phyloP scores from a whole-genome alignment of 2,888 invertebrate species.

The Drosophila meridionalis region DNA sequence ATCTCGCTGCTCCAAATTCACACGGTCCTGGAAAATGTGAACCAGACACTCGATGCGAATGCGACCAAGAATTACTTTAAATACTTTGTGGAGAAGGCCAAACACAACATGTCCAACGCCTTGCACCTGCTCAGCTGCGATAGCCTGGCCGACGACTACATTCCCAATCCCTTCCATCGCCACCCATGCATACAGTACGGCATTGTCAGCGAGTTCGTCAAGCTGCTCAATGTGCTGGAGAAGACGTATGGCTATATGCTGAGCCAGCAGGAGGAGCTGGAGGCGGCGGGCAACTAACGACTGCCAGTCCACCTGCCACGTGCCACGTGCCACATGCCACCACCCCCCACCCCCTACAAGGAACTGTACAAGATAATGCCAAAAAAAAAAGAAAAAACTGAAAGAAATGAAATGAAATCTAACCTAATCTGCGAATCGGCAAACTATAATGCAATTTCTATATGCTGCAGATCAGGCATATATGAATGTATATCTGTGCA shows the following conservation, averaged over 20 bases:
- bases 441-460: background rate
- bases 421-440: background rate
- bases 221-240: constrained; percentile 36
- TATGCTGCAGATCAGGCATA: background rate
- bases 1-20: constrained; percentile 49
- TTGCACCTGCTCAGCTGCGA: background rate
- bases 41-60: rapidly evolving
- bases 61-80: background rate
- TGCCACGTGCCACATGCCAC: background rate
- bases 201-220: constrained; percentile 38
- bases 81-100: constrained; percentile 3
- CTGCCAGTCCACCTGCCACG: constrained; percentile 1
- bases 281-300: background rate
- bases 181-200: constrained; percentile 8
- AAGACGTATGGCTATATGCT: constrained; percentile 29
- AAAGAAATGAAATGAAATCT: constrained; percentile 18
- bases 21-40: constrained; percentile 1
- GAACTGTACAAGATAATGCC: constrained; percentile 44
- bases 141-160: background rate
- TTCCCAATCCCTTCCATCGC: background rate
- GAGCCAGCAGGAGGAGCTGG: background rate
- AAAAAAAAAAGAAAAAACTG: constrained; percentile 25
- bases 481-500: background rate
- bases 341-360: background rate
- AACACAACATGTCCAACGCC: background rate